Base-by-base conservation (phyloP, 2,113 vertebrate species). In the Cairina moschata region DNA sequence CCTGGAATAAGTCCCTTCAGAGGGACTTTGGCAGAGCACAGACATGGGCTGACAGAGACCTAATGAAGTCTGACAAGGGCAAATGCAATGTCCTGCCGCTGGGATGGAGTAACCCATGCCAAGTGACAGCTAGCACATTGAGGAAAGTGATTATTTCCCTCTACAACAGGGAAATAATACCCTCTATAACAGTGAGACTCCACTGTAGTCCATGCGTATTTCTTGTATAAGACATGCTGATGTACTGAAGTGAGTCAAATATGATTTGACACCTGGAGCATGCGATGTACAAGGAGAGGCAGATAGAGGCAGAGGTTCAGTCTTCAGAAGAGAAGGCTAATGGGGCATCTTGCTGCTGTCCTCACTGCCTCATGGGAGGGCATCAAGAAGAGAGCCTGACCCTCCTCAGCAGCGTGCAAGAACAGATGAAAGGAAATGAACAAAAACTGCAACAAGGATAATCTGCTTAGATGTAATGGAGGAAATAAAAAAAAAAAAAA, bases 21-120 rank as follows among this genome's bases (percentile, higher is more conserved):
- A 92, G 25, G 32, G 36, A 40, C 28, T 40, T n/a, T 40, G 46
- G n/a, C 68, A 48, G 26, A 55, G 20, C 68, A 80, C 9, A 77
- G 79, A 63, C 22, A 22, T 7, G 17, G 62, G 32, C 42, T 83
- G 54, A 65, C 78, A 87, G 60, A 58, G 32, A 79, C 48, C 40
- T 94, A 90, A 91, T 40, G 38, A 87, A 91, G 63, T 82, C 14
- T 71, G 78, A 91, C 80, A 90, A 82, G 67, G 83, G 48, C 38
- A 86, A 92, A 86, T 9, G 23, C 20, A 29, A 84, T 77, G 66
- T 59, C 54, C 58, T 86, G 63, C 71, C 0, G 0, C 68, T 91
- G 71, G 85, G 75, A 83, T 67, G 63, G 75, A 93, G 55, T 8
- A 90, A 63, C 15, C 21, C 65, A 20, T 8, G 36, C 68, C 65